phyloP scores from a whole-genome alignment of 2,888 invertebrate species.

The Callimorpha dominula region DNA sequence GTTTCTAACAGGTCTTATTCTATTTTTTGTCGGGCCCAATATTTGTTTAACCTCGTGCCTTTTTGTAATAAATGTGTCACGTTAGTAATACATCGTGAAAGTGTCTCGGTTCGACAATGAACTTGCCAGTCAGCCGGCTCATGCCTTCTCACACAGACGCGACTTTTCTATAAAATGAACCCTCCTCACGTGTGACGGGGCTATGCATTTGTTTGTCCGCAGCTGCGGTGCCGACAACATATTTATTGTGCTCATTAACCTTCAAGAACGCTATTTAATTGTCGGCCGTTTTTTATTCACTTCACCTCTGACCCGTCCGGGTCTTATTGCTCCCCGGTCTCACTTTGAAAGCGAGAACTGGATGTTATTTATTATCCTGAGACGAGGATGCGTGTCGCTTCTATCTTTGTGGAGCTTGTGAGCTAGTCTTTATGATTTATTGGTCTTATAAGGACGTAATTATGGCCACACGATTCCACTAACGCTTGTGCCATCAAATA shows the following conservation, averaged over 20 bases:
- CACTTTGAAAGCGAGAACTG: constrained; percentile 85
- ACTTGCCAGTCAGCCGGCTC: constrained; percentile 73
- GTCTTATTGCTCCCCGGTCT: constrained; percentile 85
- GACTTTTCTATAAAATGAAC: constrained; percentile 57
- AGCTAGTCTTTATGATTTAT: constrained; percentile 81
- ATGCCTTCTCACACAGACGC: constrained; percentile 59
- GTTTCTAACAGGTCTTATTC: constrained; percentile 46
- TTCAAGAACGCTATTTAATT: constrained; percentile 87
- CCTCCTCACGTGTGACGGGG: constrained; percentile 81
- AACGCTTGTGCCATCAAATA: constrained; percentile 38
- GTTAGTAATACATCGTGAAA: constrained; percentile 67
- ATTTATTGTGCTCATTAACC: constrained; percentile 87
- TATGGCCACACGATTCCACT: constrained; percentile 69
- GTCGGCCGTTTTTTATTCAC: constrained; percentile 87
- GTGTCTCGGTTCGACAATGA: constrained; percentile 72
- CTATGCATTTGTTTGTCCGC: constrained; percentile 84
- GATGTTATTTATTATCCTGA: constrained; percentile 84
- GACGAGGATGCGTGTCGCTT: constrained; percentile 81
- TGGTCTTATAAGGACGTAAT: constrained; percentile 79
- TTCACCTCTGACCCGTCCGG: constrained; percentile 85
- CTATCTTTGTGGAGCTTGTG: constrained; percentile 84
- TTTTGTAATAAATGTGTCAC: constrained; percentile 69
- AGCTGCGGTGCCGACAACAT: constrained; percentile 87
- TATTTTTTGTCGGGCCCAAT: constrained; percentile 55
- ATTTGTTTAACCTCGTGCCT: constrained; percentile 68